Evolutionary conservation across 2,113 vertebrate genomes (phyloP).

Genomic region (Tursiops truncatus): DNA sequence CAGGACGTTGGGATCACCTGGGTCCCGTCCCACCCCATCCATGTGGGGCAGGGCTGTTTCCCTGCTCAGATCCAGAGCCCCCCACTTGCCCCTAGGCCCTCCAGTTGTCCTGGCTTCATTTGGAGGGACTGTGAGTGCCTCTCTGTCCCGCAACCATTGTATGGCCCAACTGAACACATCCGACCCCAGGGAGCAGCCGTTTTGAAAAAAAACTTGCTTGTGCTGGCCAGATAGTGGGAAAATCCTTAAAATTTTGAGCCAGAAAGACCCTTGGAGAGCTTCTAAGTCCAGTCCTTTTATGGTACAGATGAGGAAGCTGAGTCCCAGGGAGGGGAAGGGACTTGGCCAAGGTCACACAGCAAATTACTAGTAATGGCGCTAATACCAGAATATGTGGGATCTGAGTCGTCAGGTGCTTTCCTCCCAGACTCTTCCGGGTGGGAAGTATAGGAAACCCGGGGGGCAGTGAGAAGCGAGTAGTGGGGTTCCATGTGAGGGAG

Average conservation of each 20-base stretch:
- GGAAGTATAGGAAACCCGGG: not conserved
- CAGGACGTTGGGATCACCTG: not conserved
- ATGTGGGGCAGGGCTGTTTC: not conserved
- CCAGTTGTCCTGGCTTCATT: not conserved
- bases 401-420: not conserved
- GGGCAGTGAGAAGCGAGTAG: not conserved
- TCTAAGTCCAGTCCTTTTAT: not conserved
- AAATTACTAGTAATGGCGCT: not conserved
- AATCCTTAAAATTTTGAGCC: not conserved
- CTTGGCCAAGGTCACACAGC: not conserved
- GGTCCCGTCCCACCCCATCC: too few relatives aligned
- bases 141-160: not conserved
- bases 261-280: not conserved
- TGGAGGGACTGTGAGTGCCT: not conserved
- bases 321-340: not conserved
- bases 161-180: not conserved
- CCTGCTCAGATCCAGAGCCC: not conserved
- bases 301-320: not conserved
- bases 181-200: not conserved
- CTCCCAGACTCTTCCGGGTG: not conserved
- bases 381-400: not conserved
- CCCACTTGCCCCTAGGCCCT: not conserved
- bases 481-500: not conserved
- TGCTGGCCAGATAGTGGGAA: not conserved
- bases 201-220: not conserved